These are phyloP conservation scores for Tupiocoris notatus DNA, from an alignment of 2,888 invertebrate species.

Conservation along the genomic window DNA sequence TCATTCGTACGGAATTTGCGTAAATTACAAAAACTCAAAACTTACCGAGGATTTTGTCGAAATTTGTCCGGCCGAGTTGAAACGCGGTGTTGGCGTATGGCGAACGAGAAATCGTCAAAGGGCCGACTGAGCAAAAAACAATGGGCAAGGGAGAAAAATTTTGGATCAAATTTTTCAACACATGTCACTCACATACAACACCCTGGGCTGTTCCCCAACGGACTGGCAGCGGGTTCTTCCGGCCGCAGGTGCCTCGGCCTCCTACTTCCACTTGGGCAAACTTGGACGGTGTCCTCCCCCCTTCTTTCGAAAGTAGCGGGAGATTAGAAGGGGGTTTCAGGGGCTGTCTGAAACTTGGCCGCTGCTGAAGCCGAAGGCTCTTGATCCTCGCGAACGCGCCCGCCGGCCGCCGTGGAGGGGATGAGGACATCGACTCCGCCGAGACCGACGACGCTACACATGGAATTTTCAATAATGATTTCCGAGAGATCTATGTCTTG, in stretches of 20 bases:
- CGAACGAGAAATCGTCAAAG: not conserved
- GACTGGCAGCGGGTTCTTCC: slow-evolving; percentile 20
- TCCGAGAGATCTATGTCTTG: slow-evolving; percentile 41
- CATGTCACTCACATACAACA: slow-evolving; percentile 40
- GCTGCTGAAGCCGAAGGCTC: not conserved
- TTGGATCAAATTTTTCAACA: slow-evolving; percentile 26
- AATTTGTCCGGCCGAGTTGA: not conserved
- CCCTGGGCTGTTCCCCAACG: slow-evolving; percentile 32
- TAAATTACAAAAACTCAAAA: not conserved
- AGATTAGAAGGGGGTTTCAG: not conserved
- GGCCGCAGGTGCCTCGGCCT: slow-evolving; percentile 38
- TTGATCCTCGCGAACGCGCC: not conserved
- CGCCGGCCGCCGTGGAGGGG: slow-evolving; percentile 21
- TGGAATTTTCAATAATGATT: slow-evolving; percentile 43
- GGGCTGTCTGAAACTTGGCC: slow-evolving; percentile 3
- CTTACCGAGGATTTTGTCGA: not conserved
- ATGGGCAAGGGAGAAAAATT: slow-evolving; percentile 13
- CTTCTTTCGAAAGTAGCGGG: not conserved
- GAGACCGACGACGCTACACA: slow-evolving; percentile 33
- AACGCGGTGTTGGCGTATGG: not conserved
- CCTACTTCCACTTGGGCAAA: slow-evolving; percentile 7
- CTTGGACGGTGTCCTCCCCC: slow-evolving; percentile 10
- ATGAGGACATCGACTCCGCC: slow-evolving; percentile 40
- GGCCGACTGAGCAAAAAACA: not conserved
- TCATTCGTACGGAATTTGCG: not conserved